Percentiles rank a stretch among this genome's conserved stretches.
Conservation (phyloP, 2,888 invertebrate genomes). For the Cosmia pyralina region DNA sequence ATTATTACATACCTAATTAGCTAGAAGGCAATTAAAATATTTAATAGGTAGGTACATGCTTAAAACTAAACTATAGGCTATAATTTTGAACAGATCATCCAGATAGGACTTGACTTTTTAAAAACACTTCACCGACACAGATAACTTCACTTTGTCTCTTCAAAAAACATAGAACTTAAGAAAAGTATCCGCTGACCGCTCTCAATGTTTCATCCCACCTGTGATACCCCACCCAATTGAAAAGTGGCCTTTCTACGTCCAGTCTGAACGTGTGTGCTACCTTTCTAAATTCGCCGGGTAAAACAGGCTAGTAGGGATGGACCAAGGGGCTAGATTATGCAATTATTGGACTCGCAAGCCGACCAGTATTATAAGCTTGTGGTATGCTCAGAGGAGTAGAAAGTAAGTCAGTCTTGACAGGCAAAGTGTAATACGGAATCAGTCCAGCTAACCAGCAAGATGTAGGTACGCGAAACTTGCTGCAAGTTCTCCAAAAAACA, state of each 20-base stretch:
- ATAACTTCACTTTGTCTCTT: slow-evolving; percentile 64
- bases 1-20: slow-evolving; percentile 12
- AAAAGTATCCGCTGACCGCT: slow-evolving; percentile 54
- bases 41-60: not conserved
- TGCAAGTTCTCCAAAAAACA: slow-evolving; percentile 74
- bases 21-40: not conserved
- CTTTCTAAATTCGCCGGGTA: slow-evolving; percentile 81
- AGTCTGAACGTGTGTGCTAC: slow-evolving; percentile 60
- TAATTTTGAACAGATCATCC: slow-evolving; percentile 5
- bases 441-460: slow-evolving; percentile 87
- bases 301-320: slow-evolving; percentile 85
- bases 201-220: slow-evolving; percentile 77
- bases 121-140: slow-evolving; percentile 42
- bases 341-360: slow-evolving; percentile 78
- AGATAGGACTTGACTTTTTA: not conserved
- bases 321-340: slow-evolving; percentile 84
- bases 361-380: slow-evolving; percentile 84
- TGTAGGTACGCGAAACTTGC: slow-evolving; percentile 89
- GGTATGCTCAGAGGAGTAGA: slow-evolving; percentile 79
- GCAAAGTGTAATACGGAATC: slow-evolving; percentile 81
- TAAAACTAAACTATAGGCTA: slow-evolving; percentile 18
- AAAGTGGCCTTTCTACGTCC: slow-evolving; percentile 70
- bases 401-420: slow-evolving; percentile 82
- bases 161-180: slow-evolving; percentile 60
- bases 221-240: slow-evolving; percentile 75